These are phyloP conservation scores for Phymatocera aterrima DNA, from an alignment of 2,888 invertebrate species.

Conservation along the genomic window DNA sequence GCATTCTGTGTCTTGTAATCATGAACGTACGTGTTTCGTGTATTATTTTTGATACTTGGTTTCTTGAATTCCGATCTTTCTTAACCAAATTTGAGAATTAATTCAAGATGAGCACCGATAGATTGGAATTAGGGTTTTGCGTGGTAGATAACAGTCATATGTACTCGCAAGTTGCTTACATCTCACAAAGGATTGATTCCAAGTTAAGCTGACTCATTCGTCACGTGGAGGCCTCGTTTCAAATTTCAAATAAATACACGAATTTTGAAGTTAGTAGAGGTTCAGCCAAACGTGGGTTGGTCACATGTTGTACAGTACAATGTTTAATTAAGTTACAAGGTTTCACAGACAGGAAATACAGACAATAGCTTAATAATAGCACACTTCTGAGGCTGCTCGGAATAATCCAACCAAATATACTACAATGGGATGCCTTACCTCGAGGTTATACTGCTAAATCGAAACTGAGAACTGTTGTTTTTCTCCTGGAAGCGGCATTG, in stretches of 20 bases:
- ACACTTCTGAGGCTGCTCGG: constrained; percentile 30
- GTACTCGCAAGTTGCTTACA: too few species aligned
- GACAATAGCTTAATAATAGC: neutral
- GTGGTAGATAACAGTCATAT: too few species aligned
- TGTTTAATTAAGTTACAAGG: constrained; percentile 26
- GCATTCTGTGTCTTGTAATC: too few species aligned
- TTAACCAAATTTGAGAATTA: too few species aligned
- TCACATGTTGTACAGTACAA: neutral
- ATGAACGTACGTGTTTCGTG: too few species aligned
- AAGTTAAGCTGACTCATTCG: constrained; percentile 19
- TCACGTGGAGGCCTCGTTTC: neutral
- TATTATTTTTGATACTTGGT: too few species aligned
- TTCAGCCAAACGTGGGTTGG: neutral
- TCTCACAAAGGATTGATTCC: constrained; percentile 20
- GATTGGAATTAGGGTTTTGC: too few species aligned
- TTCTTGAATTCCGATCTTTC: too few species aligned
- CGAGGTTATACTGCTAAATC: neutral
- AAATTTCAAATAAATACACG: constrained; percentile 11
- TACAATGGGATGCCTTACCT: neutral
- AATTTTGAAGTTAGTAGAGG: neutral
- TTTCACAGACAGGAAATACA: neutral
- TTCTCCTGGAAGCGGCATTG: neutral
- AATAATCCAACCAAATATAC: constrained; percentile 17
- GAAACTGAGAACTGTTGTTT: neutral
- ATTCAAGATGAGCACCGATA: too few species aligned